These are phyloP conservation scores for Picus viridis DNA, from an alignment of 2,797 vertebrate species.

Conservation along the genomic window DNA sequence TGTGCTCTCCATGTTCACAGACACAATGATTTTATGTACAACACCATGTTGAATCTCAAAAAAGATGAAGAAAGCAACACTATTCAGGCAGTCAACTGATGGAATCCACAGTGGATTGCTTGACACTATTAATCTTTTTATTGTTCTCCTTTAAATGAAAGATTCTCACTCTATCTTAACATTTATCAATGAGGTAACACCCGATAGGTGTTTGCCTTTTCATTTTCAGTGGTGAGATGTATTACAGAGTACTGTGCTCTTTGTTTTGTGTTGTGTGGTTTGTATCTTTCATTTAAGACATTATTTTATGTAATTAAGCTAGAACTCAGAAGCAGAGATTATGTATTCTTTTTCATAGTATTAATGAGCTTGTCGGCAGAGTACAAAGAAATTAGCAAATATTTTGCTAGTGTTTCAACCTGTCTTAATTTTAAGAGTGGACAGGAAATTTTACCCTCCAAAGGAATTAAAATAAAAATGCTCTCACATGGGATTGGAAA, in stretches of 20 bases:
- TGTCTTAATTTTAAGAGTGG: no score
- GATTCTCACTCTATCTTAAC: background rate
- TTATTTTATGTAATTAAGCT: background rate
- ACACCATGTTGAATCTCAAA: background rate
- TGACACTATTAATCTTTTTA: background rate
- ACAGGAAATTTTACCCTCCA: no score
- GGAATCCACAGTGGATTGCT: background rate
- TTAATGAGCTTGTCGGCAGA: background rate
- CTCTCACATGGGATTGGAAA: no score
- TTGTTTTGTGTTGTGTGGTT: background rate
- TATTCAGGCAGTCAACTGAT: background rate
- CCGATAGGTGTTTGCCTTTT: background rate
- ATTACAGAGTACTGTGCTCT: background rate
- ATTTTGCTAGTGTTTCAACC: background rate
- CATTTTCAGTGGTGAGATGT: background rate
- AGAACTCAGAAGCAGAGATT: background rate
- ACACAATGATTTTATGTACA: background rate
- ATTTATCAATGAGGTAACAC: background rate
- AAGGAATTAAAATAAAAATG: no score
- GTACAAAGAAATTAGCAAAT: background rate
- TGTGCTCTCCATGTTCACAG: background rate
- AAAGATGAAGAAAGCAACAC: background rate
- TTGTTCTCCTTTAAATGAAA: background rate
- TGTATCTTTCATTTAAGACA: background rate
- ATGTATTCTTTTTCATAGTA: background rate